Evolutionary conservation across 2,797 vertebrate species (phyloP).

Genomic region (Oreochromis grahami): DNA sequence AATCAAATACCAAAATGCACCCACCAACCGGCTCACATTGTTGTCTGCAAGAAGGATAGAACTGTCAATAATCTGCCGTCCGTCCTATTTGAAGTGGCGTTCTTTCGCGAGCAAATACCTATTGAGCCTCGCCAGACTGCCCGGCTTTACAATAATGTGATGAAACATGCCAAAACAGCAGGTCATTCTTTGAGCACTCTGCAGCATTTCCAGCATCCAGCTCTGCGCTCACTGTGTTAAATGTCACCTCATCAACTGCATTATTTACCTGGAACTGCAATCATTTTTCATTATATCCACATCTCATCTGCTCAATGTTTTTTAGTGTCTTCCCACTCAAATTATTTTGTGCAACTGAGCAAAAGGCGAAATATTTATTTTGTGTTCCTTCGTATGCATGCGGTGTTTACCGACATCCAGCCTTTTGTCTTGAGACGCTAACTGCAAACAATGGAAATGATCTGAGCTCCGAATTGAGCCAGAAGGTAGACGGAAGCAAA

Average conservation of each 20-base stretch:
- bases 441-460: constrained; percentile 23
- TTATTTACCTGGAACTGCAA: constrained; percentile 38
- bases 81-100: constrained; percentile 3
- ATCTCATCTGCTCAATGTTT: constrained; percentile 3
- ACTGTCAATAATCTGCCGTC: constrained; percentile 22
- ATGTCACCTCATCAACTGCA: constrained; percentile 37
- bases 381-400: background rate
- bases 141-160: background rate
- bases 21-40: background rate
- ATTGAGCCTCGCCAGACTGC: background rate
- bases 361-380: constrained; percentile 20
- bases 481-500: constrained; percentile 18
- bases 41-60: constrained; percentile 2
- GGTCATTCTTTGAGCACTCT: background rate
- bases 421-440: constrained; percentile 14
- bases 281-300: constrained; percentile 24
- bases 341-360: constrained; percentile 19
- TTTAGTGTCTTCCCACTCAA: constrained; percentile 12
- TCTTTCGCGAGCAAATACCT: constrained; percentile 5
- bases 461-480: background rate
- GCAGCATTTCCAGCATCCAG: background rate
- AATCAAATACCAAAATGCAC: background rate
- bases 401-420: background rate
- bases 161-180: constrained; percentile 23
- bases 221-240: constrained; percentile 13